Evolutionary conservation across 2,113 vertebrate genomes (phyloP).

Genomic region (Perca fluviatilis): DNA sequence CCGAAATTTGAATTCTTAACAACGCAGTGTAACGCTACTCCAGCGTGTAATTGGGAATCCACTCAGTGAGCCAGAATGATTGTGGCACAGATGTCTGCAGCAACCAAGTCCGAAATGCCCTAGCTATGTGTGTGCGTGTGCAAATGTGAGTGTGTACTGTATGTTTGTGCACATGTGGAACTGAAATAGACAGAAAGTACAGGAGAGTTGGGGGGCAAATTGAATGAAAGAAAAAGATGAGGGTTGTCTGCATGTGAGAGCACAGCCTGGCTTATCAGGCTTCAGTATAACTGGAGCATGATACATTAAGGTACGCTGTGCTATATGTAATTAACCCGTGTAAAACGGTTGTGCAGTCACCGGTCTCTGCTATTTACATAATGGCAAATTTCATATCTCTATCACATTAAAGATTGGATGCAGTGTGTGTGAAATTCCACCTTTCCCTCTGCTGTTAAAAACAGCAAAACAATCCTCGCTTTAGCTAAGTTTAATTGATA

Average conservation of each 20-base stretch:
- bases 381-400: conserved; percentile 32
- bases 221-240: conserved; percentile 28
- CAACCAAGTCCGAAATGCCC: conserved; percentile 25
- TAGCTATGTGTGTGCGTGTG: conserved; percentile 9
- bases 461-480: conserved; percentile 15
- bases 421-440: conserved; percentile 27
- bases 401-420: conserved; percentile 14
- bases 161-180: conserved; percentile 35
- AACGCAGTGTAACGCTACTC: conserved; percentile 74
- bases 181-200: conserved; percentile 34
- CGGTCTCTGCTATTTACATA: conserved; percentile 22
- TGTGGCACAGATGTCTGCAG: conserved; percentile 73
- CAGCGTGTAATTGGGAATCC: conserved; percentile 80
- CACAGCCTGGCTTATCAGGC: conserved; percentile 30
- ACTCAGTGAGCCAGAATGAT: conserved; percentile 71
- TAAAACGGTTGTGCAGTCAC: conserved; percentile 28
- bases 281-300: conserved; percentile 52
- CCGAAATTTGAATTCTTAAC: conserved; percentile 73
- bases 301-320: conserved; percentile 44
- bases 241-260: conserved; percentile 14
- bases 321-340: conserved; percentile 51
- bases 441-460: conserved; percentile 1
- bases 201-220: conserved; percentile 21
- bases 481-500: conserved; percentile 26
- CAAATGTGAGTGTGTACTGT: conserved; percentile 15